Base-by-base conservation (phyloP, 2,888 invertebrate species). In the Cerastis leucographa region DNA sequence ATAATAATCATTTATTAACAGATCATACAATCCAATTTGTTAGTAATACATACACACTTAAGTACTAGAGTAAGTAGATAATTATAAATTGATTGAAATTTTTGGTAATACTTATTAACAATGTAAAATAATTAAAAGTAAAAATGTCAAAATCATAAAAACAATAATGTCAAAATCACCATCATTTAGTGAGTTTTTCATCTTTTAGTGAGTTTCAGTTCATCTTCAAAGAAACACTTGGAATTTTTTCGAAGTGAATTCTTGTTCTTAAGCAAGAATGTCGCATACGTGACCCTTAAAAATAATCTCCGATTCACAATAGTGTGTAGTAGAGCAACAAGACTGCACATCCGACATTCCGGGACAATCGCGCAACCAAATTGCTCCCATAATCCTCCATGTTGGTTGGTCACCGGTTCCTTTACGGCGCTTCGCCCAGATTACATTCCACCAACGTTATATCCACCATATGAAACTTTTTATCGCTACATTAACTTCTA, bases 391-490 rank as follows among this genome's bases (percentile, higher is more conserved):
- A 89, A 88, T 79, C 85, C 83, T 78, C 71, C 40, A 78, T 81
- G 84, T 80, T 79, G 83, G 84, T 80, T 79, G 84, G 81, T 87
- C 77, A 83, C 89, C 85, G 80, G 68, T 76, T 82, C 87, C 84
- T 85, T 88, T 85, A 89, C 84, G 83, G 79, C 85, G 83, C 69
- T 83, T 87, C 78, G 88, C 81, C 85, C 90, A 92, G 92, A 94
- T 94, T 94, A 94, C 92, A 90, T 90, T 89, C 90, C 89, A 74
- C 72, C 85, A 84, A 73, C 86, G 87, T 88, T 91, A 91, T 90
- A 90, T 90, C 89, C 87, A 87, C 88, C 84, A 90, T 90, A 93
- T 92, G 89, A 91, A 88, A 90, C 87, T 91, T 94, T 92, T 93
- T 93, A 92, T 91, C 89, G 89, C 91, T 85, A 87, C 89, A 90